These are phyloP conservation scores for Apogon talboti DNA, from an alignment of 2,797 vertebrate genomes.

Conservation along the genomic window DNA sequence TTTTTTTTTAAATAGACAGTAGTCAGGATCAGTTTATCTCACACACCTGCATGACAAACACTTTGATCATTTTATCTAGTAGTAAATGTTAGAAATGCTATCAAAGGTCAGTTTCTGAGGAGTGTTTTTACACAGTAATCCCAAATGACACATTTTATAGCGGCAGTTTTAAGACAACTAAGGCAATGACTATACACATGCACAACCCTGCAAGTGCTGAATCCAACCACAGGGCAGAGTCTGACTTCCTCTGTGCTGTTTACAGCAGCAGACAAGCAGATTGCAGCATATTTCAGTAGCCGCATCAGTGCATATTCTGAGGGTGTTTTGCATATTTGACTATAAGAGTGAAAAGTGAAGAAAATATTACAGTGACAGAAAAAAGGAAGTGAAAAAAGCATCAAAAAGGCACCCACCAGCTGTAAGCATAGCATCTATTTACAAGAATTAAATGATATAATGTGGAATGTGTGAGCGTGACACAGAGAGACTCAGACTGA, in stretches of 20 bases:
- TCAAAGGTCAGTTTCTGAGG: constrained; percentile 52
- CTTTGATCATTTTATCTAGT: constrained; percentile 21
- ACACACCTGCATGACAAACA: constrained; percentile 8
- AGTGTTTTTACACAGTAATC: constrained; percentile 30
- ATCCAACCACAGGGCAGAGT: constrained; percentile 34
- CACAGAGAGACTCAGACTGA: constrained; percentile 24
- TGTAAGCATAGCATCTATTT: constrained; percentile 14
- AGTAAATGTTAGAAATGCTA: constrained; percentile 10
- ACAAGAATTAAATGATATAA: constrained; percentile 44
- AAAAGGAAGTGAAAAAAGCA: constrained; percentile 9
- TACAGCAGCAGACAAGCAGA: constrained; percentile 22
- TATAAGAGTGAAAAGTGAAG: constrained; percentile 35
- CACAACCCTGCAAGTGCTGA: constrained; percentile 24
- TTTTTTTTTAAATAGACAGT: no score
- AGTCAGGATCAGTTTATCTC: constrained; percentile 29
- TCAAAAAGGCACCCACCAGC: background rate
- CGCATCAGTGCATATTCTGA: constrained; percentile 3
- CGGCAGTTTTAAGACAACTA: constrained; percentile 14
- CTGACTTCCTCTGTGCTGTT: constrained; percentile 53
- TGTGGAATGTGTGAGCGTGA: constrained; percentile 39
- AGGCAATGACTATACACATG: constrained; percentile 12
- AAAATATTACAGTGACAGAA: background rate
- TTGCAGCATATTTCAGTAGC: background rate
- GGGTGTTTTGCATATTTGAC: constrained; percentile 12
- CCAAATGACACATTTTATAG: constrained; percentile 33